Evolutionary conservation across 2,888 invertebrate genomes (phyloP).

Genomic region (Harpalus rufipes): DNA sequence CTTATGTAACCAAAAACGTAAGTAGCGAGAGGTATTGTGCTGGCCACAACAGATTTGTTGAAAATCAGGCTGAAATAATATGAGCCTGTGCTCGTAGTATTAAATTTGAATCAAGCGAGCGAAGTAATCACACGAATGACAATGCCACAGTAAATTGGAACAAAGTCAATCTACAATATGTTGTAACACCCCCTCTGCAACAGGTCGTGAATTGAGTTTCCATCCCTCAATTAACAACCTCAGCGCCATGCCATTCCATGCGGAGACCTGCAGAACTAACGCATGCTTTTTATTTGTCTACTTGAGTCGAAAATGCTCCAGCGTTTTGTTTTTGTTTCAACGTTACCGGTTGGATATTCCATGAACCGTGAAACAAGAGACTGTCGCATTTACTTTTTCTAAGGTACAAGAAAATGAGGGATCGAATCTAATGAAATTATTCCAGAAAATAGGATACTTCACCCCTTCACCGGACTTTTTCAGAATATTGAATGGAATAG

Average conservation of each 20-base stretch:
- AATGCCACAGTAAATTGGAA: too few species aligned
- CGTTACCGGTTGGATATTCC: background rate
- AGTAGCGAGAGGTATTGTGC: too few species aligned
- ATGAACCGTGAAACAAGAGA: conserved; percentile 33
- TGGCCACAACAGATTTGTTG: too few species aligned
- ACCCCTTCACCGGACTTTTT: background rate
- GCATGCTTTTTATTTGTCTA: conserved; percentile 33
- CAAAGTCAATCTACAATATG: too few species aligned
- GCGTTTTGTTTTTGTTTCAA: conserved; percentile 4
- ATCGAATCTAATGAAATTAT: conserved; percentile 40
- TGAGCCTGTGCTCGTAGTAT: too few species aligned
- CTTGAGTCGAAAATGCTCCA: conserved; percentile 18
- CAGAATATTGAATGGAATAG: background rate
- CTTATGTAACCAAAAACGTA: too few species aligned
- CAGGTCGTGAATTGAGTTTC: conserved; percentile 51
- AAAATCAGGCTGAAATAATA: too few species aligned
- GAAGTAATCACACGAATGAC: too few species aligned
- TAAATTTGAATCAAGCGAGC: too few species aligned
- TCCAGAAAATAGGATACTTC: background rate
- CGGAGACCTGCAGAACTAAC: conserved; percentile 2
- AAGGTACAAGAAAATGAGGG: conserved; percentile 1
- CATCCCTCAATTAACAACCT: conserved; percentile 26
- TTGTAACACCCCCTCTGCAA: conserved; percentile 2
- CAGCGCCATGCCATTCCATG: conserved; percentile 6
- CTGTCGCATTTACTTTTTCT: conserved; percentile 29